Evolutionary conservation across 1,140 invertebrate genomes (phyloP), one percentile per base, ranked within the genome.

Genomic region (Odontomachus brunneus): DNA sequence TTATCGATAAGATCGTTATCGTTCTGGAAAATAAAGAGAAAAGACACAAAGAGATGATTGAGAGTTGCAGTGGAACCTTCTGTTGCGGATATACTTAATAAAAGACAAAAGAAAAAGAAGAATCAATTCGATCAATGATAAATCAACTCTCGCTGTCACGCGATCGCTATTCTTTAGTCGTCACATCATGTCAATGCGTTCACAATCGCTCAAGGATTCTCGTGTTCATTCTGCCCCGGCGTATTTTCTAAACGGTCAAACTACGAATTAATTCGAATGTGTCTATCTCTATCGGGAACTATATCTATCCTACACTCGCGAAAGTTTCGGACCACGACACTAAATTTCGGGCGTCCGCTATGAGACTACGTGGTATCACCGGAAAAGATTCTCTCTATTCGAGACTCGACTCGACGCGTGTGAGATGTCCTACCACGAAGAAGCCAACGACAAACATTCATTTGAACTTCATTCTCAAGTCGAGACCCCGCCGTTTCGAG

Each of bases 1-100:
- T 93, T 94, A 94, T 94, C 92, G 92, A 93, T 94, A 93, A 91
- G 92, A 92, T 94, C 94, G 92, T 94, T 94, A 94, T 94, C 92
- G 89, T 91, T 94, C 94, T 94, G 94, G 82, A 94, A 94, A 93
- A 93, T 73, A 93, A 93, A 93, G 90, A 94, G 88, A 94, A 93
- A 93, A 91, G 82, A 93, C 88, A 92, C 89, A 91, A 93, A 93
- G 85, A 92, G 90, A 88, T 93, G 91, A 93, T 92, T 93, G 91
- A 91, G 90, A 92, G 90, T 89, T 92, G 83, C 88, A 0, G 85
- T 91, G 81, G 84, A 83, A 88, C 81, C 62, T 85, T 83, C 85
- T 67, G 63, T 14, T 89, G 67, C 75, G 71, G 63, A 19, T 86
- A 83, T 78, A 78, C 48, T 82, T 44, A 80, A 19, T 66, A 85